A percentile compares a stretch with the other conserved stretches of the same genome.
phyloP scores from a whole-genome alignment of 2,113 vertebrate genomes.

The Pithys albifrons region DNA sequence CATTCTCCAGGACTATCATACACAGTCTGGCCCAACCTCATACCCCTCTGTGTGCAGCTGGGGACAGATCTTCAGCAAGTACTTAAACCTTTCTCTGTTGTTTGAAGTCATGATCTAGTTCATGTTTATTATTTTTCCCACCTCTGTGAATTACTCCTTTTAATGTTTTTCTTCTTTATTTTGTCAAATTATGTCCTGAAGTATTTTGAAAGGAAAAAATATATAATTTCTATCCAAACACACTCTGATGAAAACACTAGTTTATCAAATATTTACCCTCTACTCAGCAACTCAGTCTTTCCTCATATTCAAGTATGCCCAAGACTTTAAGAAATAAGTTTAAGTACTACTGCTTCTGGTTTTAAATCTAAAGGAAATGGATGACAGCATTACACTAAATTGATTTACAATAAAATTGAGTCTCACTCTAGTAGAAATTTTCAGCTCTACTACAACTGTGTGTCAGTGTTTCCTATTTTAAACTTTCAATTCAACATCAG shows the following conservation, averaged over 20 bases:
- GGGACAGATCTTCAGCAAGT: neutral
- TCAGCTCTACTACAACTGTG: neutral
- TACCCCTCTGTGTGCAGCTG: neutral
- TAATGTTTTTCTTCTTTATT: neutral
- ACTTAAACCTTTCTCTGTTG: neutral
- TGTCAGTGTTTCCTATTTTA: neutral
- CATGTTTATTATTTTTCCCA: neutral
- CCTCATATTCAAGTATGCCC: neutral
- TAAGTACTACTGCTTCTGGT: conserved; percentile 3
- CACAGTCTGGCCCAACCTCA: accelerated
- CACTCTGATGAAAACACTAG: neutral
- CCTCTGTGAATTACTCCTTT: neutral
- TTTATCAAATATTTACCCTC: conserved; percentile 7
- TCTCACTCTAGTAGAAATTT: neutral
- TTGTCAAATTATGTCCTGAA: neutral
- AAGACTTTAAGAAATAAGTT: conserved; percentile 8
- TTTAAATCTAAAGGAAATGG: conserved; percentile 1
- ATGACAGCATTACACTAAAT: conserved; percentile 30
- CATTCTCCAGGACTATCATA: accelerated
- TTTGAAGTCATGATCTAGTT: neutral
- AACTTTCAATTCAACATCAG: neutral
- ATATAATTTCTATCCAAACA: neutral
- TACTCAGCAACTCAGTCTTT: conserved; percentile 6
- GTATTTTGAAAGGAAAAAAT: neutral
- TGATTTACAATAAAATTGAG: conserved; percentile 53